Evolutionary conservation across 2,888 invertebrate species (phyloP), one percentile per base, ranked within the genome.

Genomic region (Drosophila suboccidentalis): DNA sequence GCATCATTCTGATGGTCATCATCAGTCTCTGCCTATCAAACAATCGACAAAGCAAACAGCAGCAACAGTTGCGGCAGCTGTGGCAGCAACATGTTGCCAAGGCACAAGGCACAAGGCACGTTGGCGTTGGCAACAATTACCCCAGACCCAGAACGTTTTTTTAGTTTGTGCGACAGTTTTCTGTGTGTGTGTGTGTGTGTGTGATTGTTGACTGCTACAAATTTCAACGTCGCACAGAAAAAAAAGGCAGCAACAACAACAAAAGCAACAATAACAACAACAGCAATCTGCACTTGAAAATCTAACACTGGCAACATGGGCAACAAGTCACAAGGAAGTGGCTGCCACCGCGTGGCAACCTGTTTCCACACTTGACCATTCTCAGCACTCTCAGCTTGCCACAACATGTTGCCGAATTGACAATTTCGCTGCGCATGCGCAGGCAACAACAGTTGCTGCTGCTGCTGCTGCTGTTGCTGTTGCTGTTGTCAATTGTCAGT

Each of bases 1-100:
- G 88, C 91, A 91, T 91, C 91, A 91, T 91, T 91, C 90, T 90
- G 91, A 91, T 91, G 91, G 90, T 90, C 91, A 91, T 90, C 91
- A 91, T 91, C 91, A 91, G 91, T 91, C 91, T 86, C 89, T 87
- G 80, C 78, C 85, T 90, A 91, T 91, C 91, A 91, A 90, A 84
- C 83, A 81, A 87, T 87, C 89, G 87, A 86, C 83, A 82, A 84
- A 66, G 69, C 71, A 74, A 78, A 73, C 70, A 79, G 73, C 70
- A 79, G 73, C 69, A 67, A 46, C 50, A 32, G 65, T 46, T 63
- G 38, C 41, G 26, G 50, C 59, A 3, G 47, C 68, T 3, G 53
- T 34, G 10, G 55, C 75, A 58, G 34, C 17, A 80, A 72, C 72
- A 80, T 77, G 80, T 74, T 82, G 84, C 69, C 63, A 38, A 50